Evolutionary conservation across 2,113 vertebrate genomes (phyloP).

Genomic region (Phylloscopus whistleri): DNA sequence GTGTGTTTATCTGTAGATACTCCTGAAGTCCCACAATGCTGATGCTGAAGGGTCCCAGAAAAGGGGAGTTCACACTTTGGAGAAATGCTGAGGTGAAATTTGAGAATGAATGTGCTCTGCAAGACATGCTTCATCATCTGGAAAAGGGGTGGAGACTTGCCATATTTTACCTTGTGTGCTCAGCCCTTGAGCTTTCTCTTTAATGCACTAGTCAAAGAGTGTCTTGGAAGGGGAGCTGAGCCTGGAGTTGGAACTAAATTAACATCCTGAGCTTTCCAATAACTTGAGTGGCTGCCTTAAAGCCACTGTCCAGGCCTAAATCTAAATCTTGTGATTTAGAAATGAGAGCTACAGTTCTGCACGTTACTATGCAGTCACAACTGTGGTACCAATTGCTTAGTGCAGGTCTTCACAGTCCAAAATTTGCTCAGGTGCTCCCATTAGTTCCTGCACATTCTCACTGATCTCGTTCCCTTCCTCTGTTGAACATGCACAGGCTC

Average conservation of each 20-base stretch:
- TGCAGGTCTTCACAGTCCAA: not conserved
- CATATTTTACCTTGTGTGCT: not conserved
- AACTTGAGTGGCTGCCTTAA: not conserved
- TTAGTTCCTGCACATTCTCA: not conserved
- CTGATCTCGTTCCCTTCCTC: not conserved
- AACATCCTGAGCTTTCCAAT: not conserved
- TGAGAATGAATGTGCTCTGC: not conserved
- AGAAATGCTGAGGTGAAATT: not conserved
- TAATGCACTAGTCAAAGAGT: not conserved
- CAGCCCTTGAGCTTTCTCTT: not conserved
- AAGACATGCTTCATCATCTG: not conserved
- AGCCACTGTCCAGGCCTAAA: not conserved
- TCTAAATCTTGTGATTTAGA: not conserved
- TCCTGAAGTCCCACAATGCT: rapidly evolving
- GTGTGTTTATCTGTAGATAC: not conserved
- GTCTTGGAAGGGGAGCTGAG: not conserved
- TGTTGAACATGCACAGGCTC: not conserved
- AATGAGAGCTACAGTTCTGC: not conserved
- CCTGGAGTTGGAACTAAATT: not conserved
- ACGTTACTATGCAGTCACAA: not conserved
- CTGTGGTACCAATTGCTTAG: not conserved
- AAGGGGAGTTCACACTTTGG: not conserved
- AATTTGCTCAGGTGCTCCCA: not conserved
- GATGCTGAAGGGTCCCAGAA: not conserved
- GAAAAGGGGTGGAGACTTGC: not conserved